A percentile compares a stretch with the other conserved stretches of the same genome.
Conservation (phyloP, 2,888 invertebrate genomes). For the Litoditis marina region DNA sequence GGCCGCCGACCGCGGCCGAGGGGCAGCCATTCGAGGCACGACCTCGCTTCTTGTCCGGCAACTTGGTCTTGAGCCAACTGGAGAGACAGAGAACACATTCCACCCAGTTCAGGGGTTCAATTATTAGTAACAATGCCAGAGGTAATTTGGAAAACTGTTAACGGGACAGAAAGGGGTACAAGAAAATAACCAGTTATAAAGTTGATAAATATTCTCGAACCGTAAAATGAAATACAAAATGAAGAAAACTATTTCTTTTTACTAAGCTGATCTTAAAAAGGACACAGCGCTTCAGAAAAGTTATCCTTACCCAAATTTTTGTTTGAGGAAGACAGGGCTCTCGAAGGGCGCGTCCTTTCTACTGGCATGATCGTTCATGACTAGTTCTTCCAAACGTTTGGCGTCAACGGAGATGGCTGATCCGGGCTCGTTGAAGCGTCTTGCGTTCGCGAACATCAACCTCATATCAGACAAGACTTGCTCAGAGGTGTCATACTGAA, state of each 20-base stretch:
- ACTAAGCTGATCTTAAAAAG: too few relatives aligned
- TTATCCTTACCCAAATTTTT: conserved; percentile 32
- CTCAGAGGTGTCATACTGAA: conserved; percentile 50
- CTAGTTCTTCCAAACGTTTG: conserved; percentile 21
- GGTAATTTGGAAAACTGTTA: too few relatives aligned
- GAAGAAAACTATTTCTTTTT: too few relatives aligned
- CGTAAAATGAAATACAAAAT: too few relatives aligned
- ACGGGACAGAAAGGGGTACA: too few relatives aligned
- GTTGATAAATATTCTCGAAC: too few relatives aligned
- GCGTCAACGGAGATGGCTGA: conserved; percentile 74
- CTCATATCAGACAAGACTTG: conserved; percentile 50
- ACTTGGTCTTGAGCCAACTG: conserved; percentile 17
- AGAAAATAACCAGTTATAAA: too few relatives aligned
- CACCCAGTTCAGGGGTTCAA: not conserved
- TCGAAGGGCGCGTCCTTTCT: conserved; percentile 22
- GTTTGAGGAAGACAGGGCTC: conserved; percentile 23
- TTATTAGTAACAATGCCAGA: too few relatives aligned
- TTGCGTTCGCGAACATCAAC: conserved; percentile 95
- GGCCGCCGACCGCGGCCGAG: not conserved
- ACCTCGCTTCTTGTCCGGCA: conserved; percentile 4
- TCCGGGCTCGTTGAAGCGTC: conserved; percentile 91
- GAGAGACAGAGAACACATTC: too few relatives aligned
- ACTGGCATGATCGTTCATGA: conserved; percentile 15
- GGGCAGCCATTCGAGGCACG: conserved; percentile 4
- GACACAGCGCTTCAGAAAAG: too few relatives aligned